These are phyloP conservation scores for Rhinoderma darwinii DNA, from an alignment of 2,113 vertebrate genomes.

Conservation along the genomic window DNA sequence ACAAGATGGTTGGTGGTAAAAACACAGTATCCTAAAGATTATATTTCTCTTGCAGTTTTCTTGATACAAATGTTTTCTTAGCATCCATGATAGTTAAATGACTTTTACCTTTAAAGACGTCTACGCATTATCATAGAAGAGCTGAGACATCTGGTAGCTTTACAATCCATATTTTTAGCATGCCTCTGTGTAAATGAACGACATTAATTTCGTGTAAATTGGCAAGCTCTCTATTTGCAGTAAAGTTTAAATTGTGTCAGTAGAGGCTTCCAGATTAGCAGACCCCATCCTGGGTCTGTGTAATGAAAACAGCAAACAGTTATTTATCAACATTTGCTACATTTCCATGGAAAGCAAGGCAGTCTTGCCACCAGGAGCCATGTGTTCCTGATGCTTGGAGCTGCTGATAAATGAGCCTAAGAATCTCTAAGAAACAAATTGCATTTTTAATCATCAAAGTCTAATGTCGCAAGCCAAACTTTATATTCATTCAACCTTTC, in stretches of 20 bases:
- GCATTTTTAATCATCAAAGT: not conserved
- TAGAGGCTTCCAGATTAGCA: constrained; percentile 39
- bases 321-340: constrained; percentile 48
- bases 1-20: not conserved
- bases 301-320: constrained; percentile 50
- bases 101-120: constrained; percentile 3
- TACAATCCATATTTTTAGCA: constrained; percentile 35
- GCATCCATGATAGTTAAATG: not conserved
- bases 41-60: not conserved
- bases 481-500: no score
- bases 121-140: not conserved
- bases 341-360: constrained; percentile 1
- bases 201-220: constrained; percentile 46
- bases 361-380: not conserved
- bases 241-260: constrained; percentile 44
- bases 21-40: not conserved
- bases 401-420: not conserved
- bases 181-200: constrained; percentile 29
- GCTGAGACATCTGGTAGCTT: constrained; percentile 37
- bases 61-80: not conserved
- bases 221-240: constrained; percentile 33
- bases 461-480: not conserved
- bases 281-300: constrained; percentile 45
- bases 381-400: not conserved
- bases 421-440: not conserved